Evolutionary conservation across 2,113 vertebrate species (phyloP), one percentile per base, ranked within the genome.

Genomic region (Beaufortia kweichowensis): DNA sequence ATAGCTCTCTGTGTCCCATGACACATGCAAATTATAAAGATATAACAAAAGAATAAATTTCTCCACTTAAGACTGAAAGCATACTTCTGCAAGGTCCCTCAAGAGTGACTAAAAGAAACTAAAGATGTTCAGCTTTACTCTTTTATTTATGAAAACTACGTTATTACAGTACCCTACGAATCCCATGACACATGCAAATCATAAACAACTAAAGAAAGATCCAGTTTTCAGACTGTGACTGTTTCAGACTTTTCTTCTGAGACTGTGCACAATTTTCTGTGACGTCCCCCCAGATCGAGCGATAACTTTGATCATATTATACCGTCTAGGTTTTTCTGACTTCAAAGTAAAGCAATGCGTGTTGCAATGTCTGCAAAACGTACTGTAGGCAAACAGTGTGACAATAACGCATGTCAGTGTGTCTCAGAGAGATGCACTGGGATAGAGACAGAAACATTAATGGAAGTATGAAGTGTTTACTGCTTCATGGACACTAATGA

Each of bases 401-500:
- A 73, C 70, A 61, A 2, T 73, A 35, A 73, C 60, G 14, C 53
- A 19, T 43, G 55, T 60, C 70, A 39, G 23, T 41, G 33, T 1
- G 21, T 33, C 33, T 23, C 12, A 3, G 63, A 53, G 35, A 61
- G 39, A 48, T 39, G 19, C n/a, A 64, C 1, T 14, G 53, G 46
- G 35, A 39, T 39, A 39, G 9, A 39, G 35, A 39, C 1, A 10
- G 8, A 39, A 39, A 39, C 35, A 60, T 57, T 26, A 55, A 66
- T 26, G 61, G 59, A 48, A 33, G 23, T 53, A 70, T 66, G 39
- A 57, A 79, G 63, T 76, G 60, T 64, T 79, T 69, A 19, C 56
- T 79, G 53, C 65, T 71, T 76, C 64, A 70, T 63, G 59, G 41
- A 63, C 39, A 76, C 74, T 79, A 81, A 75, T 61, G 53, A 75